Percentiles rank a stretch among this genome's conserved stretches.
phyloP scores from a whole-genome alignment of 2,113 vertebrate species.

The Zosterops hypoxanthus region DNA sequence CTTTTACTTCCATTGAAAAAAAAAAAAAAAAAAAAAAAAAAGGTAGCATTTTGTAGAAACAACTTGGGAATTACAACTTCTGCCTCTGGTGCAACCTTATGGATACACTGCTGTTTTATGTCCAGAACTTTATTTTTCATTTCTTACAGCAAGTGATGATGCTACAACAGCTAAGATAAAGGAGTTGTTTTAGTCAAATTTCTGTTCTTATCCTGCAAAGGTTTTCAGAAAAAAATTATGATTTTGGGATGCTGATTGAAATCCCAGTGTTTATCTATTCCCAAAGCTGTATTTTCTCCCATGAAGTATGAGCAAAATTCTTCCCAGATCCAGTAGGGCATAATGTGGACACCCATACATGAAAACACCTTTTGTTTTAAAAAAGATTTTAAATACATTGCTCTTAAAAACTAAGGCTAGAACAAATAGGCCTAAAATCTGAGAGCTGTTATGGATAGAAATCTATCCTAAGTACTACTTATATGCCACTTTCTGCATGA shows the following conservation, averaged over 20 bases:
- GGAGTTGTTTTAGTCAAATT: background rate
- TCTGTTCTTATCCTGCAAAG: background rate
- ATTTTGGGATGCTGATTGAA: background rate
- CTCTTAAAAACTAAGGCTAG: background rate
- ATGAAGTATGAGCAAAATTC: background rate
- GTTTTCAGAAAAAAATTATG: background rate
- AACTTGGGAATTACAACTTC: background rate
- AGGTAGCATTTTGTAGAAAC: background rate
- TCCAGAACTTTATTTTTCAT: background rate
- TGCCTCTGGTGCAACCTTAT: background rate
- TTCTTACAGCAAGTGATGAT: background rate
- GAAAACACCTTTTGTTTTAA: background rate
- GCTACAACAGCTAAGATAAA: background rate
- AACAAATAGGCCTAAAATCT: background rate
- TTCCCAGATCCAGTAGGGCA: background rate
- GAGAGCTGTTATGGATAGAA: background rate
- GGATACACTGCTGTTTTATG: background rate
- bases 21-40: background rate
- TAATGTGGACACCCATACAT: background rate
- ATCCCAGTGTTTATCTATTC: background rate
- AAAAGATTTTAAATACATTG: background rate
- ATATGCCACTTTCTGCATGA: background rate
- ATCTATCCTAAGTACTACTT: background rate
- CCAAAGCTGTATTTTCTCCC: background rate
- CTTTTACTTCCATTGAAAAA: background rate